Conservation (phyloP, 2,888 invertebrate genomes). For the Idaea aversata region DNA sequence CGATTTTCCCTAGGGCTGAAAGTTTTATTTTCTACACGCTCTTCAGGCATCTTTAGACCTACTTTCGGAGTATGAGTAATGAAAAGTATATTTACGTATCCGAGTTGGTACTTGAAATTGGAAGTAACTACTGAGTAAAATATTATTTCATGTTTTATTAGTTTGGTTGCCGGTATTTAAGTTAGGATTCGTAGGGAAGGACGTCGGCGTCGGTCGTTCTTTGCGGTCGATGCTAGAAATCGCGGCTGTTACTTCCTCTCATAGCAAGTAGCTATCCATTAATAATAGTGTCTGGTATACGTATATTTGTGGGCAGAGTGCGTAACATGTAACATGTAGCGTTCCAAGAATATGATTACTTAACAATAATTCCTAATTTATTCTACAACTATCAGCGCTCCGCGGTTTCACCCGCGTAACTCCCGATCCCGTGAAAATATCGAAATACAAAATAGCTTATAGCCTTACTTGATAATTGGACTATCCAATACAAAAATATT, state of each 20-base stretch:
- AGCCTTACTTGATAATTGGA: too few species aligned
- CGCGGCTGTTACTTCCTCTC: conserved; percentile 49
- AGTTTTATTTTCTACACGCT: too few species aligned
- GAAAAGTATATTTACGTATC: too few species aligned
- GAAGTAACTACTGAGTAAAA: background rate
- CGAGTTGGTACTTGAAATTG: too few species aligned
- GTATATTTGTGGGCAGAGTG: conserved; percentile 16
- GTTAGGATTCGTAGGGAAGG: conserved; percentile 56
- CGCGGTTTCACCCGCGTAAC: too few species aligned
- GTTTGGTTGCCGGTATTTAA: conserved; percentile 28
- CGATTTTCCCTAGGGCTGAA: too few species aligned
- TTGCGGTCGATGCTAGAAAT: conserved; percentile 52
- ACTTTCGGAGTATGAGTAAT: too few species aligned
- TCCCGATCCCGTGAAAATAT: too few species aligned
- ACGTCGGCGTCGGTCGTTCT: conserved; percentile 30
- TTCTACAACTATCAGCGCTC: background rate
- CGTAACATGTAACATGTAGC: conserved; percentile 22
- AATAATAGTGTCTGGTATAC: background rate
- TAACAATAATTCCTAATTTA: background rate
- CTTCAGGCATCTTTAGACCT: too few species aligned
- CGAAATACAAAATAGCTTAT: too few species aligned
- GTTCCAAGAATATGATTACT: conserved; percentile 11
- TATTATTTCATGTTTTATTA: conserved; percentile 26
- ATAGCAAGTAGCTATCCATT: conserved; percentile 3
- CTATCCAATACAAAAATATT: too few species aligned